A percentile compares a stretch with the other conserved stretches of the same genome.
Evolutionary conservation across 2,888 invertebrate genomes (phyloP).

Genomic region (Drosophila falleni): DNA sequence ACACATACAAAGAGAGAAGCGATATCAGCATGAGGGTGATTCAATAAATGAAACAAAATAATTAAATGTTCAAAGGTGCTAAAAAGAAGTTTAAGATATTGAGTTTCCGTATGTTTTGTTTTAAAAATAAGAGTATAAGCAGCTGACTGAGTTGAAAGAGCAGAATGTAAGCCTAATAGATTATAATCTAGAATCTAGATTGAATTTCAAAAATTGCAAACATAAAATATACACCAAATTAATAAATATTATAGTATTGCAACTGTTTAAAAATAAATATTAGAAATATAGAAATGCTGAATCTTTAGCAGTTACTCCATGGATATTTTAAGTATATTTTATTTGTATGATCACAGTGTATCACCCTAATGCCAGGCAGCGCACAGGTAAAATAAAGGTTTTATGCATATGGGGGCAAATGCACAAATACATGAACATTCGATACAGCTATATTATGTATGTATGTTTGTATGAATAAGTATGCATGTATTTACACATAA

Average conservation of each 20-base stretch:
- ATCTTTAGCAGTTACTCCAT: background rate
- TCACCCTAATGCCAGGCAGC: constrained; percentile 39
- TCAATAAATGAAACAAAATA: constrained; percentile 44
- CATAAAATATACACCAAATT: background rate
- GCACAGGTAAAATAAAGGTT: constrained; percentile 58
- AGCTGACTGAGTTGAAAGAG: background rate
- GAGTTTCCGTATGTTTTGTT: constrained; percentile 2
- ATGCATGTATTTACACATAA: background rate
- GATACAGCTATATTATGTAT: constrained; percentile 5
- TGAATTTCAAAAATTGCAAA: no score
- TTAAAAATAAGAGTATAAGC: background rate
- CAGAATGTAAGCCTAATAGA: no score
- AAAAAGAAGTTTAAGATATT: constrained; percentile 26
- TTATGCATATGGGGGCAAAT: constrained; percentile 71
- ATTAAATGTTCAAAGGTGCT: constrained; percentile 13
- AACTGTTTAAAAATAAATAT: background rate
- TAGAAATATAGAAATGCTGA: no score
- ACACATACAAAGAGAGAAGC: constrained; percentile 13
- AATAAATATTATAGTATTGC: background rate
- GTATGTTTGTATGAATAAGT: background rate
- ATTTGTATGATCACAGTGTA: constrained; percentile 32
- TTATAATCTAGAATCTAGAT: no score
- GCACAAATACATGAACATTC: constrained; percentile 27
- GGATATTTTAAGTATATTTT: background rate
- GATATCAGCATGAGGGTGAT: constrained; percentile 65